These are phyloP conservation scores for Syrphus vitripennis DNA, from an alignment of 2,888 invertebrate genomes.

Conservation along the genomic window DNA sequence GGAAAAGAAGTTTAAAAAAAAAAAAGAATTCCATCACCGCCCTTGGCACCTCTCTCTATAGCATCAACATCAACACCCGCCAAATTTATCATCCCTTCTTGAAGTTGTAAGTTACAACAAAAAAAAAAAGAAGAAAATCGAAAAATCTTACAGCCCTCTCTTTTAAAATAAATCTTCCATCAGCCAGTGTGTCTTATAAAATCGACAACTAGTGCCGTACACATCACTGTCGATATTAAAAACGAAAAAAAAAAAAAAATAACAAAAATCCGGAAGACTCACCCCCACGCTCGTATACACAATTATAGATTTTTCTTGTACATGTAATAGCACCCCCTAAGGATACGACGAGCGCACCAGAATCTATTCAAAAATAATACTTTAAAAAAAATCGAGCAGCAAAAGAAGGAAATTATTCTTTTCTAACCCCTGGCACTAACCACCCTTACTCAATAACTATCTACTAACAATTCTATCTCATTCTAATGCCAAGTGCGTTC, in stretches of 20 bases:
- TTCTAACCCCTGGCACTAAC: constrained; percentile 52
- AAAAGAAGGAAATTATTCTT: constrained; percentile 55
- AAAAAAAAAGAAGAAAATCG: constrained; percentile 4
- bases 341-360: constrained; percentile 21
- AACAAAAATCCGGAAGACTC: constrained; percentile 9
- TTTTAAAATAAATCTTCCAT: constrained; percentile 62
- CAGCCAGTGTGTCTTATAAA: constrained; percentile 61
- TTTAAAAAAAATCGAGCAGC: constrained; percentile 22
- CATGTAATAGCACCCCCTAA: constrained; percentile 56
- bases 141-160: constrained; percentile 51
- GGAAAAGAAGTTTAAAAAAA: constrained; percentile 15
- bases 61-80: constrained; percentile 63
- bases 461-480: constrained; percentile 34
- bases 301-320: constrained; percentile 66
- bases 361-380: constrained; percentile 67
- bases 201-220: constrained; percentile 54
- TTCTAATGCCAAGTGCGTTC: constrained; percentile 21
- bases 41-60: constrained; percentile 37
- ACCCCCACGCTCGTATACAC: constrained; percentile 39
- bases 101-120: constrained; percentile 12
- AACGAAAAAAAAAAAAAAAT: constrained; percentile 7
- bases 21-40: constrained; percentile 54
- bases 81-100: constrained; percentile 67
- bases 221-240: constrained; percentile 52
- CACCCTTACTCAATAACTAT: constrained; percentile 51